These are phyloP conservation scores for Microctenopoma steveboyesi DNA, from an alignment of 2,797 vertebrate genomes.

Conservation along the genomic window DNA sequence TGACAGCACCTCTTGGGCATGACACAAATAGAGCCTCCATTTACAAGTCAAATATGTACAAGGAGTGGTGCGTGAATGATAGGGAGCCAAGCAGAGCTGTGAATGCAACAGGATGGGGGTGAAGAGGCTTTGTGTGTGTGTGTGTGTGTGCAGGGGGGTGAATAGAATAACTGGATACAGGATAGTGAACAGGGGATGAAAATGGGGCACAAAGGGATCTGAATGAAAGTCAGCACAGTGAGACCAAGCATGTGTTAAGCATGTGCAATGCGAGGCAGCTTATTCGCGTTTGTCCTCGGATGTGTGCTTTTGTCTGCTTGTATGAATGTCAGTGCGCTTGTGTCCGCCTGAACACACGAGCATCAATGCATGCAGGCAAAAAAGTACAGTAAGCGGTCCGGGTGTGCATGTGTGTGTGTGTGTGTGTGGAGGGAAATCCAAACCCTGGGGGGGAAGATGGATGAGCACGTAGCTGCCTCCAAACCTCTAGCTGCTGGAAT, in stretches of 20 bases:
- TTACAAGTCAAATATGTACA: conserved; percentile 79
- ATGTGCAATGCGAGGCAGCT: neutral
- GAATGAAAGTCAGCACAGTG: neutral
- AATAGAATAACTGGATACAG: conserved; percentile 29
- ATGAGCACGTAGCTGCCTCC: conserved; percentile 69
- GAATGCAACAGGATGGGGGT: conserved; percentile 23
- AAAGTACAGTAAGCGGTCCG: conserved; percentile 1
- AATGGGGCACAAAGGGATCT: conserved; percentile 20
- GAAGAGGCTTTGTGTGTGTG: neutral
- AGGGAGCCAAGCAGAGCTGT: conserved; percentile 47
- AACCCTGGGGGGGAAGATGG: conserved; percentile 58
- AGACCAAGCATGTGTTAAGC: neutral
- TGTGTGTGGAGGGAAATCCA: conserved; percentile 29
- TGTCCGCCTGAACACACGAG: conserved; percentile 25
- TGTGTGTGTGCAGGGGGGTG: no score
- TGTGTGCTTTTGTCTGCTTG: conserved; percentile 14
- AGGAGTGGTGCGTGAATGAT: conserved; percentile 51
- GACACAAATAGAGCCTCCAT: conserved; percentile 78
- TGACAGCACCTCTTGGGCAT: conserved; percentile 76
- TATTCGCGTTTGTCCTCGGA: conserved; percentile 16
- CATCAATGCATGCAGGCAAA: neutral
- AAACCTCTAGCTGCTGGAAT: conserved; percentile 50
- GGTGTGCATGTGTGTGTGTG: neutral
- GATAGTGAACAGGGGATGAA: conserved; percentile 24
- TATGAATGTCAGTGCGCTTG: conserved; percentile 8